Percentiles rank a stretch among this genome's conserved stretches.
phyloP scores from a whole-genome alignment of 2,113 vertebrate species.

The Pluvianellus socialis region DNA sequence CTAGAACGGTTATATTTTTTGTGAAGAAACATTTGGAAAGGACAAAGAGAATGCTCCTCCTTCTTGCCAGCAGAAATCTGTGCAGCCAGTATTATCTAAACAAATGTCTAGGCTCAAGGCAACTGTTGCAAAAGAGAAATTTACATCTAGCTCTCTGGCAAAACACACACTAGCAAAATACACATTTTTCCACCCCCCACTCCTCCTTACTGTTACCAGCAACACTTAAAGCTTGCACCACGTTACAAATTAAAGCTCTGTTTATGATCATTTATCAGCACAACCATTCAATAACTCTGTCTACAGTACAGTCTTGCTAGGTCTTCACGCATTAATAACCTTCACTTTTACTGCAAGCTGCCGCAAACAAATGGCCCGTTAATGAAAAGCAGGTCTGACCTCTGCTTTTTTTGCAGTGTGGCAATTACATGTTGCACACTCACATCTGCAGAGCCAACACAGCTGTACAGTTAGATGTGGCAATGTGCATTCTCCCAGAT shows the following conservation, averaged over 20 bases:
- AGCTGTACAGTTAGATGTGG: not conserved
- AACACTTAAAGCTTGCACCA: not conserved
- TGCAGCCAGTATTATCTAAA: not conserved
- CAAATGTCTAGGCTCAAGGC: not conserved
- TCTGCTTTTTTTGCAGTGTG: not conserved
- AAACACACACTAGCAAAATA: not conserved
- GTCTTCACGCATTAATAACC: not conserved
- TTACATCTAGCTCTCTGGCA: not conserved
- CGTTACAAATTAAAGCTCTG: not conserved
- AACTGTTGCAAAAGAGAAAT: not conserved
- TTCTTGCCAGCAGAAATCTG: not conserved
- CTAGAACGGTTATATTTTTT: not conserved
- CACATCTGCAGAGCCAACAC: not conserved
- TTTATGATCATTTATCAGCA: not conserved
- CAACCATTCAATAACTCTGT: not conserved
- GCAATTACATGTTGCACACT: not conserved
- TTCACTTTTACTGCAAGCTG: not conserved
- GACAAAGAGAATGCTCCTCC: not conserved
- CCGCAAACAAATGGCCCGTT: not conserved
- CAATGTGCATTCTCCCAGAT: rapidly evolving
- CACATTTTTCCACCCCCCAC: too few species aligned
- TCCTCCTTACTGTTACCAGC: not conserved
- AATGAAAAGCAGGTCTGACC: not conserved
- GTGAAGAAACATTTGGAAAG: not conserved
- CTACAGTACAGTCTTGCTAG: not conserved